A percentile compares a stretch with the other conserved stretches of the same genome.
phyloP scores from a whole-genome alignment of 1,140 invertebrate species.

The Nasonia longicornis region DNA sequence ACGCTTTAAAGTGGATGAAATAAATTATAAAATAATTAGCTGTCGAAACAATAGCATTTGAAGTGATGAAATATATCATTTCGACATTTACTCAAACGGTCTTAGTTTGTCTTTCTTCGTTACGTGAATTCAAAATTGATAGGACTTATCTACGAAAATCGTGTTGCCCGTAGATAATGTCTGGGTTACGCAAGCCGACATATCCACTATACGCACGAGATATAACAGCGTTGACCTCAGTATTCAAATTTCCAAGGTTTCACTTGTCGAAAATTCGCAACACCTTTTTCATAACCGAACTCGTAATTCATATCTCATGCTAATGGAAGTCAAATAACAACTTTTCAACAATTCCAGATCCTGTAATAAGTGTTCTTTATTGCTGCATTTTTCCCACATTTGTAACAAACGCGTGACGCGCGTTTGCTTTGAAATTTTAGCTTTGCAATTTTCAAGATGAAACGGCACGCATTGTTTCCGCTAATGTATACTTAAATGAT shows the following conservation, averaged over 20 bases:
- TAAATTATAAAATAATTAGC: no score
- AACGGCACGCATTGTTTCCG: constrained; percentile 12
- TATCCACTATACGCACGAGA: not conserved
- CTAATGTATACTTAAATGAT: constrained; percentile 17
- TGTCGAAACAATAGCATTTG: no score
- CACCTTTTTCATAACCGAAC: not conserved
- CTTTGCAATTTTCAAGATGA: constrained; percentile 3
- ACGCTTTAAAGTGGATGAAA: no score
- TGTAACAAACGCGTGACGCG: not conserved
- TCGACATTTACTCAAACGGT: no score
- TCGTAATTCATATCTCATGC: not conserved
- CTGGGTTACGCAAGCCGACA: not conserved
- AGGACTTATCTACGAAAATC: not conserved
- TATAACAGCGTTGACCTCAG: not conserved
- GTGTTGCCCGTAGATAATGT: not conserved
- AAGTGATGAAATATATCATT: no score
- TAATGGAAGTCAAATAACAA: not conserved
- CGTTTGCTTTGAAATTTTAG: not conserved
- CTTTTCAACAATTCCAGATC: not conserved
- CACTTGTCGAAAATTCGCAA: not conserved
- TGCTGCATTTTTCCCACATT: constrained; percentile 11
- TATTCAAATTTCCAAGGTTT: not conserved
- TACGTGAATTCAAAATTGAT: no score
- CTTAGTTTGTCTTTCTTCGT: no score
- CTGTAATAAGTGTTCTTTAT: not conserved